Base-by-base conservation (phyloP, 2,888 invertebrate genomes). In the Callinectes sapidus region DNA sequence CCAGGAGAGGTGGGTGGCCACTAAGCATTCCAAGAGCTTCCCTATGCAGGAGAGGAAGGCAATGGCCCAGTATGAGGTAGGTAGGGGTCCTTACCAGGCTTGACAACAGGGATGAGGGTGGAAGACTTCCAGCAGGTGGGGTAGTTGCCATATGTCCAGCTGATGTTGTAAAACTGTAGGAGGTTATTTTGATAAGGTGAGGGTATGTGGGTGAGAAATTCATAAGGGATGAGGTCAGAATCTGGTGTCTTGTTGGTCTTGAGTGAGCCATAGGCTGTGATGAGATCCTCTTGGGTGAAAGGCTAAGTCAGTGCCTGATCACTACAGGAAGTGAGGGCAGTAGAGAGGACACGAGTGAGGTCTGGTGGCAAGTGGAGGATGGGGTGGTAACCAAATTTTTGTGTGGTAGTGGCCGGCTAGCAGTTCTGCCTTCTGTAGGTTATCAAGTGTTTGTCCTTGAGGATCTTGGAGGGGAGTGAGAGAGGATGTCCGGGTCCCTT, bases 61-160 rank as follows among this genome's bases (percentile, higher is more conserved):
- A n/a, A 54, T 87, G 18, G 87, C 54, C 13, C 54, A 1, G 28
- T 87, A 54, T 8, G n/a, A 35, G 18, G 48, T 1, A 10, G 87
- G 54, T 0, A 28, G 10, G 48, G 87, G 87, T 87, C 87, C 87
- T 87, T 87, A 13, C 87, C 48, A 3, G 87, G 87, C n/a, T 87
- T 71, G 1, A n/a, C n/a, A 23, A 71, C n/a, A 18, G 66, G 71
- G 3, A 71, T 23, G n/a, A 28, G 42, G 87, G 10, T 54, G 23
- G 87, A 87, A 0, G 8, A 18, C 48, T 87, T 87, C 87, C 87
- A 87, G 48, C n/a, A 28, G n/a, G 28, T n/a, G 5, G 87, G 28
- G 14, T n/a, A 54, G n/a, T 8, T 48, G 0, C n/a, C 48, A 23
- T 87, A 2, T 16, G 42, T 3, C 42, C 42, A 42, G n/a, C n/a